Base-by-base conservation (phyloP, 1,140 invertebrate species). In the Leptinotarsa texana region DNA sequence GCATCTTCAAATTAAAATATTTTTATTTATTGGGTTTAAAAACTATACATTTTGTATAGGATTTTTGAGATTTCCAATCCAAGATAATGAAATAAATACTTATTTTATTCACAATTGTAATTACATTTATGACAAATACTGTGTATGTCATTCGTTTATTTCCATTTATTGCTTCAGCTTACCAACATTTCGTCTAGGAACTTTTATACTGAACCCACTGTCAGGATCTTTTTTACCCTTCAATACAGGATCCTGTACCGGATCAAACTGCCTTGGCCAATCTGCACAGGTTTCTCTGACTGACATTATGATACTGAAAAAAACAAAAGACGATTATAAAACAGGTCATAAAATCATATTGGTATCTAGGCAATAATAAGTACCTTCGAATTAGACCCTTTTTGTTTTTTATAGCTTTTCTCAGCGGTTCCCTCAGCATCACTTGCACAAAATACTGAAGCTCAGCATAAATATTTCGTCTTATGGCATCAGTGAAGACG, bases 361-460 rank as follows among this genome's bases (percentile, higher is more conserved):
- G 69, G 8, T 47, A 33, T 63, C 61, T 72, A 66, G 68, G 6
- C 33, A 70, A 21, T 27, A 5, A 27, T 17, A 73, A 82, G 78
- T 84, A 94, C 93, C 93, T 94, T 84, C 96, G 88, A 72, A 99
- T 96, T 18, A 99, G 87, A 88, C 99, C 97, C 86, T 98, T 98
- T 85, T 99, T 99, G 84, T 99, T 98, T 87, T 99, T 99, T 48
- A 99, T 94, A 1, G 98, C 95, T 86, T 99, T 99, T 75, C 97
- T 88, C 4, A 99, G 87, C 0, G 98, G 97, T 82, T 99, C 98
- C 66, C 96, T 87, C 4, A 99, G 85, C 15, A 89, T 88, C 1
- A 97, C 86, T 86, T 99, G 98, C 22, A 99, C 95, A 89, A 99
- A 99, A 86, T 98, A 96, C 88, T 99, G 98, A 51, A 99, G 87